Percentiles rank a stretch among this genome's conserved stretches.
Conservation (phyloP, 2,888 invertebrate genomes). For the Subacronicta megacephala region DNA sequence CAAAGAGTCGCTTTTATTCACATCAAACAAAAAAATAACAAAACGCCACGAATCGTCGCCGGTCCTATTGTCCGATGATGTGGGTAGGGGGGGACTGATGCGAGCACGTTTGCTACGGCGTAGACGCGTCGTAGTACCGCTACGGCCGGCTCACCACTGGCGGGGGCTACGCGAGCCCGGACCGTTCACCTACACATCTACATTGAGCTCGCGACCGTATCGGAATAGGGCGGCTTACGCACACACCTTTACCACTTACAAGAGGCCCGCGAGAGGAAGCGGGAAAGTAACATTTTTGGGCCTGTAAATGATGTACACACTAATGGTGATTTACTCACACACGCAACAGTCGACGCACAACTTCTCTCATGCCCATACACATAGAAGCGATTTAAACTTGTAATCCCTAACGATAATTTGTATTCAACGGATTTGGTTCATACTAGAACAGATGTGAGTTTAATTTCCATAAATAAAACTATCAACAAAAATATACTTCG, state of each 20-base stretch:
- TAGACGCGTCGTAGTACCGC: constrained; percentile 81
- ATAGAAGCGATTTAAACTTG: constrained; percentile 85
- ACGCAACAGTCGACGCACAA: constrained; percentile 65
- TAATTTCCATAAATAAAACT: constrained; percentile 33
- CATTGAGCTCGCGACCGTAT: constrained; percentile 70
- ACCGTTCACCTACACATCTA: constrained; percentile 79
- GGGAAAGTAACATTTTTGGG: constrained; percentile 85
- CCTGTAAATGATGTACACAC: constrained; percentile 85
- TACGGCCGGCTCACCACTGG: constrained; percentile 84
- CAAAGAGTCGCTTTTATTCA: constrained; percentile 80
- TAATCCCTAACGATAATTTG: constrained; percentile 88
- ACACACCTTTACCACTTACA: constrained; percentile 73
- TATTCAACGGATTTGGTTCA: constrained; percentile 83
- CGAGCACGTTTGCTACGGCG: constrained; percentile 73
- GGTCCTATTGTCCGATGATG: constrained; percentile 79
- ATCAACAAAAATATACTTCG: constrained; percentile 11
- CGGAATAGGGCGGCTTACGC: constrained; percentile 67
- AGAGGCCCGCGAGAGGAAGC: constrained; percentile 77
- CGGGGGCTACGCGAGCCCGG: constrained; percentile 87
- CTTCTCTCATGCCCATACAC: constrained; percentile 74
- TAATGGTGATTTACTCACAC: constrained; percentile 83
- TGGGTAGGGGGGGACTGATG: constrained; percentile 60
- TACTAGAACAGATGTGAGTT: constrained; percentile 56
- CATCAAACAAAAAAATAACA: constrained; percentile 83
- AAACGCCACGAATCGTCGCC: constrained; percentile 80